These are phyloP conservation scores for Rhyacophila brunnea DNA, from an alignment of 1,140 invertebrate genomes.

Conservation along the genomic window DNA sequence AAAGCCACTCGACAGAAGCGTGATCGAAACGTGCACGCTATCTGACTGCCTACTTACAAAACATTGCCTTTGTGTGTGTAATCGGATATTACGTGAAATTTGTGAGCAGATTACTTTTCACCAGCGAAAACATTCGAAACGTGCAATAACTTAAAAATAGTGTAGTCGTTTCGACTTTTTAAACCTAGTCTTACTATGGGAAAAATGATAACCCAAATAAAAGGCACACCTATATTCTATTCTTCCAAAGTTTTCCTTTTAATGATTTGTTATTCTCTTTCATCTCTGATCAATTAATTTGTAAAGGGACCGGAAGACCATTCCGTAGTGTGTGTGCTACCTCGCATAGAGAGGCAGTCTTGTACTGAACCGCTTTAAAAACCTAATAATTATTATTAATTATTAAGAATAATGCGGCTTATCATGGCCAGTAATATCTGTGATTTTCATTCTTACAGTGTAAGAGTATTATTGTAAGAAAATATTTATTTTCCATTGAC, in stretches of 20 bases:
- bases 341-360: not conserved
- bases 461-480: conserved; percentile 28
- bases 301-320: not conserved
- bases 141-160: too few relatives aligned
- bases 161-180: too few relatives aligned
- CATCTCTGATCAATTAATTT: not conserved
- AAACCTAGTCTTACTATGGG: too few relatives aligned
- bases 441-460: conserved; percentile 28
- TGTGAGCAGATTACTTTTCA: too few relatives aligned
- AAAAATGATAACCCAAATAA: too few relatives aligned
- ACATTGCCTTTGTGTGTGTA: not conserved
- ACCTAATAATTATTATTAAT: conserved; percentile 1
- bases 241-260: not conserved
- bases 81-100: too few relatives aligned
- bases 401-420: conserved; percentile 7
- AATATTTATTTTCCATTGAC: conserved; percentile 31
- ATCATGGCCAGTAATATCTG: conserved; percentile 19
- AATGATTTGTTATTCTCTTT: not conserved
- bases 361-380: not conserved
- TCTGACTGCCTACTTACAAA: not conserved
- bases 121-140: too few relatives aligned
- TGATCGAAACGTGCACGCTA: conserved; percentile 5
- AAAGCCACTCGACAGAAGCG: not conserved
- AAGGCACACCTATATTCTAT: too few relatives aligned
- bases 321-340: not conserved